phyloP scores from a whole-genome alignment of 2,113 vertebrate species.

The Galbula dea region DNA sequence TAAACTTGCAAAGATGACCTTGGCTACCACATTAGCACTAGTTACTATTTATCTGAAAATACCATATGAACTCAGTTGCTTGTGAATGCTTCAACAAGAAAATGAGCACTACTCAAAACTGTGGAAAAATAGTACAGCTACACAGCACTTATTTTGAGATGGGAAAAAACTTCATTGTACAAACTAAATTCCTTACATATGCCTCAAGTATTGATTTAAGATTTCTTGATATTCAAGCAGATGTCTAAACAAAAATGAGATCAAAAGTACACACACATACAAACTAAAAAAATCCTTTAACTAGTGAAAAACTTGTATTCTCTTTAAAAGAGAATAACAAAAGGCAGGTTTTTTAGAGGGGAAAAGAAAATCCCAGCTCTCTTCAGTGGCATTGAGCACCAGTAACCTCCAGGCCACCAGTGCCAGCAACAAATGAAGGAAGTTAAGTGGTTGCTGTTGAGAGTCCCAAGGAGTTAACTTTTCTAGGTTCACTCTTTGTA shows the following conservation, averaged over 20 bases:
- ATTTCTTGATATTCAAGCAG: neutral
- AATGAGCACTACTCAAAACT: neutral
- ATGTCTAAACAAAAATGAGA: neutral
- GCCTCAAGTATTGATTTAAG: neutral
- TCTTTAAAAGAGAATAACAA: neutral
- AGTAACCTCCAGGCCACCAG: neutral
- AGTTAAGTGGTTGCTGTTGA: neutral
- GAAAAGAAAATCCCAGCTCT: neutral
- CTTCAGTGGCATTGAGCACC: neutral
- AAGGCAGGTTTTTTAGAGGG: neutral
- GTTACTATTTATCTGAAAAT: neutral
- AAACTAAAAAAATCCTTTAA: neutral
- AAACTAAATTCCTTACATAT: neutral
- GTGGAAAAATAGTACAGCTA: neutral
- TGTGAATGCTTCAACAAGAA: neutral
- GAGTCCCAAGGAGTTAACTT: neutral
- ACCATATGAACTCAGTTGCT: neutral
- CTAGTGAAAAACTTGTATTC: neutral
- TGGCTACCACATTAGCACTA: neutral
- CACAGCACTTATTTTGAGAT: neutral
- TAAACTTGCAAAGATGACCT: neutral
- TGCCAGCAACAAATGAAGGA: neutral
- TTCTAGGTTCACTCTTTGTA: neutral
- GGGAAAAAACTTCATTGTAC: neutral
- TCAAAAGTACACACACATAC: neutral